phyloP scores from a whole-genome alignment of 2,888 invertebrate species.

The Leucozona laternaria region DNA sequence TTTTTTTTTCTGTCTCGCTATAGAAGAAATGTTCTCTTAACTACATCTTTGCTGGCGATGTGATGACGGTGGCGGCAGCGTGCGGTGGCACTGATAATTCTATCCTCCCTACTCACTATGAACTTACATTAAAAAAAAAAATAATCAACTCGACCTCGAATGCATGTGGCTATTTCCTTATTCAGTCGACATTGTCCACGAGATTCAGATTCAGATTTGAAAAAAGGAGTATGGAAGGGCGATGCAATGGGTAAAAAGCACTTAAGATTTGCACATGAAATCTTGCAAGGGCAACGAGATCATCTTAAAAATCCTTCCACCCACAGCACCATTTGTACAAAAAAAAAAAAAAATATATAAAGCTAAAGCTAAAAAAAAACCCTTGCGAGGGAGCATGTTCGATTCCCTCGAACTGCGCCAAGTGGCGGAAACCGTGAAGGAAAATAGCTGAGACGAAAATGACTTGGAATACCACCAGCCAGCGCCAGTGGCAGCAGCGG shows the following conservation, averaged over 20 bases:
- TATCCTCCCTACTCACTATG: constrained; percentile 1
- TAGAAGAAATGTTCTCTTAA: constrained; percentile 61
- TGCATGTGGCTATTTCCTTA: constrained; percentile 56
- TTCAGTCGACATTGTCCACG: constrained; percentile 38
- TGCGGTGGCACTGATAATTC: background rate
- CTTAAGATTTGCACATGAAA: constrained; percentile 67
- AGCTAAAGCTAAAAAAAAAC: constrained; percentile 27
- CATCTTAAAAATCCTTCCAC: constrained; percentile 36
- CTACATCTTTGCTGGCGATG: constrained; percentile 1
- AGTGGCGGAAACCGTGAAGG: constrained; percentile 68
- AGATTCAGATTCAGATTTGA: constrained; percentile 25
- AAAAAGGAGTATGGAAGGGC: background rate
- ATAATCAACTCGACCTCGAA: constrained; percentile 59
- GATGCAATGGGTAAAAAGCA: constrained; percentile 55
- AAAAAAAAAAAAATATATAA: background rate
- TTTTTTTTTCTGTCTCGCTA: background rate
- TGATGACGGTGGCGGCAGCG: background rate
- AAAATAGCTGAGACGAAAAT: constrained; percentile 46
- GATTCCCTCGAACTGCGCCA: constrained; percentile 62
- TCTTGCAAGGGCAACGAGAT: constrained; percentile 46
- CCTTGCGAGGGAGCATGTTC: constrained; percentile 55
- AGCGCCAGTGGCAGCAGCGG: background rate
- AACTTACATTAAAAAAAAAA: background rate
- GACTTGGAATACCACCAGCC: constrained; percentile 39
- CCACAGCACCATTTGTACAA: background rate